Percentiles rank a stretch among this genome's conserved stretches.
Conservation (phyloP, 2,888 invertebrate genomes). For the Metellina segmentata region DNA sequence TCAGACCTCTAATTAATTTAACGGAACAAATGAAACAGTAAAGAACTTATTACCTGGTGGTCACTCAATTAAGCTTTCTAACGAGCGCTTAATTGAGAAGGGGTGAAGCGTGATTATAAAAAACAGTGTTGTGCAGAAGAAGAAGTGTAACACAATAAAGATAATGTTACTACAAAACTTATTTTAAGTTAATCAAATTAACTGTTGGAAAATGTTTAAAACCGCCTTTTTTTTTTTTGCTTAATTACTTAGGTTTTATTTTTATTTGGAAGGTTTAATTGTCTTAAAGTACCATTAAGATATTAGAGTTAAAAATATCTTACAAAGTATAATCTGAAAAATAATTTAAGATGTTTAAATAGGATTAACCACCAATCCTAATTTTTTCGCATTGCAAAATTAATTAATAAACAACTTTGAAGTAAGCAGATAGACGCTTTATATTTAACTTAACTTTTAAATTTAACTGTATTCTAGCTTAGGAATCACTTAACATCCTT, state of each 20-base stretch:
- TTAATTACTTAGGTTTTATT: not conserved
- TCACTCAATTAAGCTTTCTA: not conserved
- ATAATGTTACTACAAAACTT: too few relatives aligned
- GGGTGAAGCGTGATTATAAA: not conserved
- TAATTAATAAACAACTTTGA: too few relatives aligned
- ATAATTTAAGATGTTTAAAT: not conserved
- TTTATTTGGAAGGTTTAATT: not conserved
- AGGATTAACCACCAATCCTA: not conserved
- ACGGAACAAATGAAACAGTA: not conserved
- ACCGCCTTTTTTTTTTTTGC: not conserved
- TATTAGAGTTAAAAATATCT: too few relatives aligned
- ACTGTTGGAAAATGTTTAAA: not conserved
- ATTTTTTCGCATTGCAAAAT: too few relatives aligned
- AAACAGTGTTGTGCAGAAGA: not conserved
- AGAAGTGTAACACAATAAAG: not conserved
- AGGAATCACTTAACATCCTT: too few relatives aligned
- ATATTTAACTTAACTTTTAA: too few relatives aligned
- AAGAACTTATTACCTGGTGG: not conserved
- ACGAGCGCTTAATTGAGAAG: not conserved
- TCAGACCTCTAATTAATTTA: constrained; percentile 6
- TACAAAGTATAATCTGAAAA: not conserved
- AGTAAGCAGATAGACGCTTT: too few relatives aligned
- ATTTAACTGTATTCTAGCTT: too few relatives aligned
- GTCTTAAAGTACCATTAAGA: not conserved
- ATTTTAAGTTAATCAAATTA: not conserved